Evolutionary conservation across 2,797 vertebrate species (phyloP).

Genomic region (Siniperca obscura): DNA sequence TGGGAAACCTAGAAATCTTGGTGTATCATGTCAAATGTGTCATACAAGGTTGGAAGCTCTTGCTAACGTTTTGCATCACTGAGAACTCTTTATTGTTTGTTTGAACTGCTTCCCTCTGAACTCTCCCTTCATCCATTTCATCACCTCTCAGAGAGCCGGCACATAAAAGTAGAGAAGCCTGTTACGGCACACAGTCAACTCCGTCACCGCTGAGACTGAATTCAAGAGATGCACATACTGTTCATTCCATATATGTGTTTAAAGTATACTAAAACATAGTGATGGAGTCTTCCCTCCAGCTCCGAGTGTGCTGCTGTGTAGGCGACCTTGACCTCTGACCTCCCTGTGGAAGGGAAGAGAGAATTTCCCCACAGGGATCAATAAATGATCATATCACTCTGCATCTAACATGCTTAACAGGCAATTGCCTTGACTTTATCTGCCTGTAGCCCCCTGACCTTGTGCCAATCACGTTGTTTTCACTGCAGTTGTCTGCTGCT

Average conservation of each 20-base stretch:
- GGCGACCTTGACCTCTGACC: constrained; percentile 49
- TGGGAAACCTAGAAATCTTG: background rate
- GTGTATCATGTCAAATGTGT: background rate
- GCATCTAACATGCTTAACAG: constrained; percentile 42
- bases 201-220: constrained; percentile 23
- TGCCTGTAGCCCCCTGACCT: constrained; percentile 35
- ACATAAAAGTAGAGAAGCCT: constrained; percentile 21
- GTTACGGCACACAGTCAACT: constrained; percentile 37
- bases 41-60: constrained; percentile 26
- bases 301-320: background rate
- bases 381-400: constrained; percentile 56
- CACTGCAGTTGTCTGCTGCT: constrained; percentile 33
- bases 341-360: constrained; percentile 18
- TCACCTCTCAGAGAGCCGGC: constrained; percentile 49
- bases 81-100: constrained; percentile 52
- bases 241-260: constrained; percentile 36
- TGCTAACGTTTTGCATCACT: constrained; percentile 62
- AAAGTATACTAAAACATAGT: background rate
- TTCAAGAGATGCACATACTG: constrained; percentile 19
- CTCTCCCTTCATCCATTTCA: constrained; percentile 56
- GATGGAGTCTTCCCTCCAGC: background rate
- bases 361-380: constrained; percentile 43
- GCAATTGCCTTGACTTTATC: constrained; percentile 43
- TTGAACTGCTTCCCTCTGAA: constrained; percentile 57
- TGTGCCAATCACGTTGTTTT: constrained; percentile 48